Base-by-base conservation (phyloP, 2,888 invertebrate genomes). In the Plebejus melissa region DNA sequence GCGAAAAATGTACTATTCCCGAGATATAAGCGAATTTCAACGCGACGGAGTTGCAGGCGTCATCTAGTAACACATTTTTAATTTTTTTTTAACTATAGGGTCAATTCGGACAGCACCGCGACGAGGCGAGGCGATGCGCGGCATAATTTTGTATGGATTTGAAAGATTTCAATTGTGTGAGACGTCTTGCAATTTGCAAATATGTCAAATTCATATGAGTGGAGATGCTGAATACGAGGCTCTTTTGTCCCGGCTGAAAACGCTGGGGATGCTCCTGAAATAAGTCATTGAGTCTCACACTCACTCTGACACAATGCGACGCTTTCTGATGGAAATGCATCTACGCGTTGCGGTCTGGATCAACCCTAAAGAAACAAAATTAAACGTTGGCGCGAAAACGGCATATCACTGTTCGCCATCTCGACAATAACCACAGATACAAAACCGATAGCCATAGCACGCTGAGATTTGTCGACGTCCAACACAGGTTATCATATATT, bases 401-500 rank as follows among this genome's bases (percentile, higher is more conserved):
- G 28, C 22, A 28, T 60, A 60, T 60, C 60, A 1, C 11, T 22
- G 58, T 60, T 28, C 60, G 60, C 28, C 60, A 28, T 65, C 65
- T 65, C 28, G 32, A 13, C 9, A 32, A 65, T 65, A 13, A 32
- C 65, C 32, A 32, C 65, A 65, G 65, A 65, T 65, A 65, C 11
- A 32, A 16, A 28, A 65, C 65, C 4, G 65, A 65, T 65, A 65
- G 65, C 65, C 74, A 36, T 58, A 58, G 74, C 76, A 75, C 74
- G 76, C 77, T 76, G 77, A 38, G 74, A 76, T 71, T 76, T 74
- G 75, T 76, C 36, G 76, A 76, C 69, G 76, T 50, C 22, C 32
- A 32, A 22, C 16, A 22, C 28, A 65, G 65, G 65, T 65, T 65
- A 65, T 65, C 65, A 65, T 32, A 65, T 65, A 22, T 22, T 22